These are phyloP conservation scores for Ormyrus thymus DNA, from an alignment of 2,888 invertebrate genomes.

Conservation along the genomic window DNA sequence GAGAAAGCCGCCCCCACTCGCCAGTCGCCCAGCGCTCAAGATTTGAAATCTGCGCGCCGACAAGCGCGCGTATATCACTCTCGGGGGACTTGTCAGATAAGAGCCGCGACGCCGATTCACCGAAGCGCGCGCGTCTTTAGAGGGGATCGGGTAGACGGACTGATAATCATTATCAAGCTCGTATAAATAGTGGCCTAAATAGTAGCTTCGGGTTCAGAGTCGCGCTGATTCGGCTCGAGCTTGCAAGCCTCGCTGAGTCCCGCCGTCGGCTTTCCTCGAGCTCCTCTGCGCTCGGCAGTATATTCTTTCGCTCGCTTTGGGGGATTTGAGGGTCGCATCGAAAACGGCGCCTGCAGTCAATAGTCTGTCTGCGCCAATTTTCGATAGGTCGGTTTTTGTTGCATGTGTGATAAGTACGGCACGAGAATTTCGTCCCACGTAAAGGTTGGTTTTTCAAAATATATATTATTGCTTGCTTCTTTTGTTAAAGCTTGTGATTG, in stretches of 20 bases:
- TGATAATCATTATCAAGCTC: slow-evolving; percentile 71
- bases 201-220: slow-evolving; percentile 68
- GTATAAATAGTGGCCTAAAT: slow-evolving; percentile 71
- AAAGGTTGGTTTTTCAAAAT: slow-evolving; percentile 72
- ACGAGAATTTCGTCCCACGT: slow-evolving; percentile 80
- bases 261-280: neutral
- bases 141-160: slow-evolving; percentile 62
- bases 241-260: slow-evolving; percentile 29
- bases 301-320: neutral
- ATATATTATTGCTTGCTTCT: neutral
- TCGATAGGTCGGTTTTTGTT: slow-evolving; percentile 59
- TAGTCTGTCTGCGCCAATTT: slow-evolving; percentile 43
- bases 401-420: slow-evolving; percentile 75
- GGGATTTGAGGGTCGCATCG: neutral
- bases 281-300: neutral
- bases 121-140: slow-evolving; percentile 56
- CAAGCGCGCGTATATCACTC: slow-evolving; percentile 62
- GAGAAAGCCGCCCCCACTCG: neutral
- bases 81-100: slow-evolving; percentile 65
- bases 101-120: slow-evolving; percentile 50
- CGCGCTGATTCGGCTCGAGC: slow-evolving; percentile 57
- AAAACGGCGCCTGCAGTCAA: slow-evolving; percentile 36
- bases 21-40: neutral
- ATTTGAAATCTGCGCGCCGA: slow-evolving; percentile 17
- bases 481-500: too few relatives aligned